Evolutionary conservation across 2,797 vertebrate species (phyloP), one percentile per base, ranked within the genome.

Genomic region (Poeciliopsis infans): DNA sequence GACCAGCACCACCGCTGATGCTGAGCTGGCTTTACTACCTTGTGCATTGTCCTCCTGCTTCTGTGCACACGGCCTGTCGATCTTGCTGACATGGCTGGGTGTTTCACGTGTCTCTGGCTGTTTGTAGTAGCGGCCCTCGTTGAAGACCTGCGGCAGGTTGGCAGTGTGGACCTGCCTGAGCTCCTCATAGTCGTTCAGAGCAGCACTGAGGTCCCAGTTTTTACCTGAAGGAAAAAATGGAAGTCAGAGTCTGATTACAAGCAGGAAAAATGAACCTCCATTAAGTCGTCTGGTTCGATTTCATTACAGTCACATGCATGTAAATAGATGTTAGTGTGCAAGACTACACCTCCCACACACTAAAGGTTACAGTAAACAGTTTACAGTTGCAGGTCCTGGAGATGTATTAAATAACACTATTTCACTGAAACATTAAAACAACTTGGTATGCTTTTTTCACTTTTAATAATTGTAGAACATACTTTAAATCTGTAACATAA

Each of bases 161-260:
- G 97, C 97, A 2, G 98, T 98, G 93, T 98, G 98, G 89, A 98
- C 98, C 94, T 99, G 98, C 86, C 98, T 95, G 85, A 99, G 98
- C 94, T 99, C 97, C 93, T 99, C 98, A 78, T 97, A 99, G 90
- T 99, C 98, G 55, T 95, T 98, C 78, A 99, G 94, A 80, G 98
- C 98, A 25, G 98, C 98, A 6, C 97, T 97, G 92, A 99, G 95
- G 96, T 99, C 98, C 98, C 98, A 99, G 92, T 99, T 99, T 95
- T 99, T 99, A 94, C 98, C 98, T 99, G 86, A 16, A 75, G 86
- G 86, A 84, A 72, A 86, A 64, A 85, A 75, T 11, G 53, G 68
- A 68, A 28, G 6, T 68, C 41, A 12, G 61, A 11, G 15, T 75
- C 33, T 53, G n/a, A 43, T 25, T 2, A 59, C 25, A 79, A 72